These are phyloP conservation scores for Megaustenia siamemsis DNA, from an alignment of 2,888 invertebrate species.

Conservation along the genomic window DNA sequence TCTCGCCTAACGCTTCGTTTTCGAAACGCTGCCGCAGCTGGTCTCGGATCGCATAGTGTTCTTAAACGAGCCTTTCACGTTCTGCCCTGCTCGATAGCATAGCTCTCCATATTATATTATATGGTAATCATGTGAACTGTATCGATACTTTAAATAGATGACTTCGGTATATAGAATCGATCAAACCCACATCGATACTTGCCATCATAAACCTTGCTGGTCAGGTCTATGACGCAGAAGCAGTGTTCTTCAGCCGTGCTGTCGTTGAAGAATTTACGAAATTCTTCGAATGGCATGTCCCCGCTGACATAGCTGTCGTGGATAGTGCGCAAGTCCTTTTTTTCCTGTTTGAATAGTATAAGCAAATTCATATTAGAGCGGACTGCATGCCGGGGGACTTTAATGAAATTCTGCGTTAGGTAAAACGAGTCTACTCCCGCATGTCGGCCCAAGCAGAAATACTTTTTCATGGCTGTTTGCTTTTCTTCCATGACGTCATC, in stretches of 20 bases:
- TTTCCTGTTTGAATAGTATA: background rate
- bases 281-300: background rate
- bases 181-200: background rate
- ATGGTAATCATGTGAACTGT: background rate
- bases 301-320: background rate
- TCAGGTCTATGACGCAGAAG: background rate
- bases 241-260: background rate
- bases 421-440: background rate
- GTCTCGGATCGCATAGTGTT: background rate
- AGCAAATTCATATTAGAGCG: background rate
- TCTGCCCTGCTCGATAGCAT: background rate
- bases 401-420: background rate
- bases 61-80: background rate
- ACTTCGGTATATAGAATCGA: background rate
- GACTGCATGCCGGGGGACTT: background rate
- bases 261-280: background rate
- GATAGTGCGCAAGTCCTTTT: background rate
- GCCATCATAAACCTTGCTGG: background rate
- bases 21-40: background rate
- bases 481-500: constrained; percentile 4
- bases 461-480: background rate
- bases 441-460: background rate
- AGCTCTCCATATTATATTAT: background rate
- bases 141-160: background rate
- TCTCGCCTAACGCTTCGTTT: background rate